Percentiles rank a stretch among this genome's conserved stretches.
Conservation (phyloP, 2,113 vertebrate genomes). For the Sarotherodon lohbergeri region DNA sequence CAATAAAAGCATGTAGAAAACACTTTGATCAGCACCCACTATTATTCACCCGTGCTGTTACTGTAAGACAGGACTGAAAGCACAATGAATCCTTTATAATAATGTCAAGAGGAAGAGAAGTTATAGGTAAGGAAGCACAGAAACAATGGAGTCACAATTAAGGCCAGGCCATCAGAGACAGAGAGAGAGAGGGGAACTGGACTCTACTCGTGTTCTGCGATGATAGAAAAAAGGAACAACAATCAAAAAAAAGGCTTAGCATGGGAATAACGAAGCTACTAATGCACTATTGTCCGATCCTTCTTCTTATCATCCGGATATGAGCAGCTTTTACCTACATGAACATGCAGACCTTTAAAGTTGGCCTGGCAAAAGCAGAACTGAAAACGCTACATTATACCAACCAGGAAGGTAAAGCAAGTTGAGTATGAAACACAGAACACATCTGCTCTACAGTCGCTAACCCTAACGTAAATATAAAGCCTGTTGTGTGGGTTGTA, state of each 20-base stretch:
- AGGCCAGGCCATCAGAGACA: slow-evolving; percentile 11
- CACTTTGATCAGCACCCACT: slow-evolving; percentile 10
- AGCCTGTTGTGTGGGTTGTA: not conserved
- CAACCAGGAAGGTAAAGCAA: slow-evolving; percentile 11
- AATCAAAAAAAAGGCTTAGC: not conserved
- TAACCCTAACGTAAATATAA: not conserved
- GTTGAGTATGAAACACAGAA: slow-evolving; percentile 18
- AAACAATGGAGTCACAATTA: slow-evolving; percentile 50
- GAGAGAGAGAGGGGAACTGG: slow-evolving; percentile 1
- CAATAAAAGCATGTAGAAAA: slow-evolving; percentile 23
- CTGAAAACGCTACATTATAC: slow-evolving; percentile 14
- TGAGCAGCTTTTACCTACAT: slow-evolving; percentile 8
- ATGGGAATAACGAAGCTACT: not conserved
- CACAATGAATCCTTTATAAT: slow-evolving; percentile 36
- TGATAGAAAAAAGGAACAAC: slow-evolving; percentile 47
- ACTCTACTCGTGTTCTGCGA: slow-evolving; percentile 8
- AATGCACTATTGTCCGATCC: slow-evolving; percentile 9
- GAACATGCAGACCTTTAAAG: slow-evolving; percentile 18
- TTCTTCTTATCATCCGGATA: slow-evolving; percentile 31
- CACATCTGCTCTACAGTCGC: not conserved
- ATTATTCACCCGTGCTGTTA: slow-evolving; percentile 25
- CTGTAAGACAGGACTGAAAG: slow-evolving; percentile 30
- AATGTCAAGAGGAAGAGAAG: slow-evolving; percentile 60
- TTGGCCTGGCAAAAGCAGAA: slow-evolving; percentile 35
- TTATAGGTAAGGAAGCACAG: slow-evolving; percentile 54